Conservation (phyloP, 2,888 invertebrate species). For the Lycophotia porphyrea region DNA sequence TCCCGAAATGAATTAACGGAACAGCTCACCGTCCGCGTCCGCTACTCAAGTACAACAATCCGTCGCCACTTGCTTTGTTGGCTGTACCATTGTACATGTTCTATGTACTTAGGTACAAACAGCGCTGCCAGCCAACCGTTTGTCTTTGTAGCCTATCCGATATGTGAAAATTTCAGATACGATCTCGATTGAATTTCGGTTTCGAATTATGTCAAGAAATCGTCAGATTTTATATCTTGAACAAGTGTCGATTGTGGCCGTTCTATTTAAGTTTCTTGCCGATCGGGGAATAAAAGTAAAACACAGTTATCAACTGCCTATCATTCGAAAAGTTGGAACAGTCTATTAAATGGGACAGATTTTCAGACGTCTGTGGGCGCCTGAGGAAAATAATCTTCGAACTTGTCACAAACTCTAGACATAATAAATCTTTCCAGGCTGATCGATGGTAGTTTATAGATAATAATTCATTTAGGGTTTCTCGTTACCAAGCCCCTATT, state of each 20-base stretch:
- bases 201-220: constrained; percentile 9
- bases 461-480: constrained; percentile 7
- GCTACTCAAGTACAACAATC: constrained; percentile 46
- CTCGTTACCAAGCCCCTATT: constrained; percentile 4
- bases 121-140: constrained; percentile 28
- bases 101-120: constrained; percentile 38
- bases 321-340: constrained; percentile 25
- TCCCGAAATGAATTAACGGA: constrained; percentile 58
- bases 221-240: constrained; percentile 23
- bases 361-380: constrained; percentile 8
- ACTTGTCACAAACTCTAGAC: constrained; percentile 17
- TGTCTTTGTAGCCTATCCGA: constrained; percentile 14
- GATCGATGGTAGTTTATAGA: background rate
- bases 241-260: constrained; percentile 13
- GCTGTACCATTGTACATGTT: constrained; percentile 7
- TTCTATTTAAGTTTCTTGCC: constrained; percentile 16
- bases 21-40: constrained; percentile 14
- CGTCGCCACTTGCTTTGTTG: constrained; percentile 52
- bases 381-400: constrained; percentile 7
- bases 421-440: constrained; percentile 9
- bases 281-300: constrained; percentile 37
- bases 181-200: constrained; percentile 30
- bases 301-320: constrained; percentile 32
- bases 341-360: constrained; percentile 31
- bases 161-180: constrained; percentile 22